Base-by-base conservation (phyloP, 2,888 invertebrate species). In the Pegoplata infirma region DNA sequence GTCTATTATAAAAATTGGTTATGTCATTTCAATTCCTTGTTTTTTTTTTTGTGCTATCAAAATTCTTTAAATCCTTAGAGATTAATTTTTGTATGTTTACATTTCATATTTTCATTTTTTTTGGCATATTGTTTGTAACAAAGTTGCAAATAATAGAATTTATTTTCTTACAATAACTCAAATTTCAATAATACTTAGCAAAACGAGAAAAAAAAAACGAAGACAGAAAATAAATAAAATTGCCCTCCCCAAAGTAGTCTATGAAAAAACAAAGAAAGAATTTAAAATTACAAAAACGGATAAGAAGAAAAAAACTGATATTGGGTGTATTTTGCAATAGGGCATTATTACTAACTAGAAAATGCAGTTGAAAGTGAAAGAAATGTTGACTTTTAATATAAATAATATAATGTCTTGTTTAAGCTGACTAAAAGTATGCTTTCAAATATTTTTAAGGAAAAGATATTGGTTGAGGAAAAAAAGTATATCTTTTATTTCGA, bases 151-250 rank as follows among this genome's bases (percentile, higher is more conserved):
- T 75, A 66, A 75, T 61, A 32, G 56, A 79, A 75, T 71, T 79
- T 72, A 72, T 72, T 79, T 75, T 67, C 79, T 75, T 75, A 71
- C 75, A 75, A 79, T 79, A 79, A 79, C 51, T 61, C 47, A 36
- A 69, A 71, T 71, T 74, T 75, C 67, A 67, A 79, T 79, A 79
- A 76, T 14, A 23, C 16, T n/a, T 51, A 7, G 47, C 12, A 10
- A 17, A 47, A 16, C 16, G 16, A 21, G 51, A 51, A n/a, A 5
- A 51, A n/a, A n/a, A n/a, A n/a, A n/a, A n/a, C n/a, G n/a, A n/a
- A n/a, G n/a, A n/a, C n/a, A n/a, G n/a, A n/a, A n/a, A 51, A 1
- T 14, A 19, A 6, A 21, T 6, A 4, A 55, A 55, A 14, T n/a
- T 2, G n/a, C 12, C 14, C 12, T 36, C 58, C 46, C 53, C 16